A percentile compares a stretch with the other conserved stretches of the same genome.
Evolutionary conservation across 2,797 vertebrate genomes (phyloP).

Genomic region (Fringilla coelebs): DNA sequence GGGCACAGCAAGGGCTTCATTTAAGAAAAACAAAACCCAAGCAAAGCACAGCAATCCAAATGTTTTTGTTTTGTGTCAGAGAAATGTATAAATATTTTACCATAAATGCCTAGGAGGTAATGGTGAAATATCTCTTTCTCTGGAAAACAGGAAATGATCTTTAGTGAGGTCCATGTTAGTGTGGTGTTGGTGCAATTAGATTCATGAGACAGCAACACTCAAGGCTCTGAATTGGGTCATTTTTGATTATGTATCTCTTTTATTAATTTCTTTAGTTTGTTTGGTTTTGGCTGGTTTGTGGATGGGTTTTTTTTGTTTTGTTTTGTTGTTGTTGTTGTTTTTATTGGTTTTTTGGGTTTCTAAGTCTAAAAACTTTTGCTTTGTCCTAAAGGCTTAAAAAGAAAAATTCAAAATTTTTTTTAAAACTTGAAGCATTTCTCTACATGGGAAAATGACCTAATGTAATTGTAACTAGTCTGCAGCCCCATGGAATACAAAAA

Average conservation of each 20-base stretch:
- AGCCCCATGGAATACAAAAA: neutral
- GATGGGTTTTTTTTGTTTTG: too few relatives aligned
- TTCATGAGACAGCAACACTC: neutral
- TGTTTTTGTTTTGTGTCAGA: neutral
- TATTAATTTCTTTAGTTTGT: neutral
- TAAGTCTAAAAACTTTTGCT: neutral
- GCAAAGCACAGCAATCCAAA: neutral
- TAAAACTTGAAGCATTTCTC: neutral
- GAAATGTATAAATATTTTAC: neutral
- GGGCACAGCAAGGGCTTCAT: neutral
- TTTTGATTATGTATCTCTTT: neutral
- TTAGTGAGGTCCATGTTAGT: neutral
- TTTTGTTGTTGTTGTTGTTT: too few relatives aligned
- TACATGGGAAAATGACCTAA: neutral
- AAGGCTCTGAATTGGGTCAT: neutral
- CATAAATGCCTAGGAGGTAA: neutral
- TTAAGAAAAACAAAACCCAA: neutral
- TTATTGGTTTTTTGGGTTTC: neutral
- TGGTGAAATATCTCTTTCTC: neutral
- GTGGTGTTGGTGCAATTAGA: neutral
- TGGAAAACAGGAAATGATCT: neutral
- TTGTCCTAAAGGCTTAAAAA: neutral
- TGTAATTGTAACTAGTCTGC: neutral
- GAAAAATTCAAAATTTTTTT: neutral
- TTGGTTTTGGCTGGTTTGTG: neutral